Percentiles rank a stretch among this genome's conserved stretches.
Conservation (phyloP, 2,797 vertebrate genomes). For the Astyanax mexicanus region DNA sequence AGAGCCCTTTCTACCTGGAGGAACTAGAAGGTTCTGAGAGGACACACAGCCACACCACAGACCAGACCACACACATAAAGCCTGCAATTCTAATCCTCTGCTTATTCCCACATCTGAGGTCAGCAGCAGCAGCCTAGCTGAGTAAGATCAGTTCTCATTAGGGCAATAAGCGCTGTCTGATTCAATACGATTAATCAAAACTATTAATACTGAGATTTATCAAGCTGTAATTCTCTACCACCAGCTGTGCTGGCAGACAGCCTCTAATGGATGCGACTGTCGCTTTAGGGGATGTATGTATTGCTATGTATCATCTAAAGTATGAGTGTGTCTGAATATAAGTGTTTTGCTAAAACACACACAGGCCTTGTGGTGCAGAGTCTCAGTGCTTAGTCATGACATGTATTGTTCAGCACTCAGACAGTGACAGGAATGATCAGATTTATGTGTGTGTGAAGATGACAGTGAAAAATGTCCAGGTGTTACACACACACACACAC, state of each 20-base stretch:
- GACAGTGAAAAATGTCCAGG: conserved; percentile 45
- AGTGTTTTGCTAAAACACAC: not conserved
- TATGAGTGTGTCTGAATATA: not conserved
- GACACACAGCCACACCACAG: not conserved
- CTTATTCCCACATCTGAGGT: conserved; percentile 23
- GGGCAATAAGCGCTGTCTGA: conserved; percentile 3
- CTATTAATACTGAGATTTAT: not conserved
- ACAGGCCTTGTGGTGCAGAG: not conserved
- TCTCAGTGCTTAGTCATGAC: conserved; percentile 35
- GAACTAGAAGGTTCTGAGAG: not conserved
- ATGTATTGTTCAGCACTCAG: conserved; percentile 12
- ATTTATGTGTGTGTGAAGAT: conserved; percentile 44
- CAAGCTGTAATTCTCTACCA: not conserved
- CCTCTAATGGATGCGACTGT: conserved; percentile 17
- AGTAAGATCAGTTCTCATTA: conserved; percentile 33
- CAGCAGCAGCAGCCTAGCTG: conserved; percentile 25
- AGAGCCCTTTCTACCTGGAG: not conserved
- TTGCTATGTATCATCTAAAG: not conserved
- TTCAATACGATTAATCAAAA: conserved; percentile 17
- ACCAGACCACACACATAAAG: conserved; percentile 16
- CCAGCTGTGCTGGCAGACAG: not conserved
- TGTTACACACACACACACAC: conserved; percentile 39
- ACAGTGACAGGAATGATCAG: conserved; percentile 27
- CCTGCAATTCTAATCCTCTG: conserved; percentile 16
- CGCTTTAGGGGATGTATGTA: not conserved